These are phyloP conservation scores for Heterodera schachtii DNA, from an alignment of 1,140 invertebrate genomes.

Conservation along the genomic window DNA sequence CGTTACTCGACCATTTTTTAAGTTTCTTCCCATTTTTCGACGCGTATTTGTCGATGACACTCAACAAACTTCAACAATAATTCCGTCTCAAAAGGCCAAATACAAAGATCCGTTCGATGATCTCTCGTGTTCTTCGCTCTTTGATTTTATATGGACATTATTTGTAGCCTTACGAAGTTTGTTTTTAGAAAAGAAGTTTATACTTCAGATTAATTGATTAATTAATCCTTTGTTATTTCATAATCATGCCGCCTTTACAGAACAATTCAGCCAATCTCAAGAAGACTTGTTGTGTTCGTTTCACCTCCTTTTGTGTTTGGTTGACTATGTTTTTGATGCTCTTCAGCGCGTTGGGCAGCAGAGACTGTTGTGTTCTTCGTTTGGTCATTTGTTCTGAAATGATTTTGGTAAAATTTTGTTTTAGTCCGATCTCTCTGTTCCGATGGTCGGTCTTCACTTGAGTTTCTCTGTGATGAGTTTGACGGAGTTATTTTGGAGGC, in stretches of 20 bases:
- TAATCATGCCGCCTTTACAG: constrained; percentile 34
- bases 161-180: constrained; percentile 57
- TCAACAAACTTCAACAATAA: neutral
- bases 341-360: constrained; percentile 32
- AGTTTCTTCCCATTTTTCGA: constrained; percentile 81
- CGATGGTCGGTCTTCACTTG: constrained; percentile 37
- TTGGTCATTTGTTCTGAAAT: constrained; percentile 31
- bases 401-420: constrained; percentile 11
- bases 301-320: constrained; percentile 51
- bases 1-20: neutral
- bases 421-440: constrained; percentile 14
- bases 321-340: constrained; percentile 49
- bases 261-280: constrained; percentile 36
- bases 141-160: constrained; percentile 55
- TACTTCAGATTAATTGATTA: no score
- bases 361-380: constrained; percentile 47
- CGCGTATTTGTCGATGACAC: constrained; percentile 53
- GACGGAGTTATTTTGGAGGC: constrained; percentile 81
- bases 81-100: constrained; percentile 15
- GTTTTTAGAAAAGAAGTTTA: constrained; percentile 12
- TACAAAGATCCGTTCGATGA: constrained; percentile 34
- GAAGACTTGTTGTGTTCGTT: constrained; percentile 55
- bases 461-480: constrained; percentile 79
- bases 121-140: constrained; percentile 40
- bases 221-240: neutral